Base-by-base conservation (phyloP, 2,113 vertebrate species). In the Desmodus rotundus region DNA sequence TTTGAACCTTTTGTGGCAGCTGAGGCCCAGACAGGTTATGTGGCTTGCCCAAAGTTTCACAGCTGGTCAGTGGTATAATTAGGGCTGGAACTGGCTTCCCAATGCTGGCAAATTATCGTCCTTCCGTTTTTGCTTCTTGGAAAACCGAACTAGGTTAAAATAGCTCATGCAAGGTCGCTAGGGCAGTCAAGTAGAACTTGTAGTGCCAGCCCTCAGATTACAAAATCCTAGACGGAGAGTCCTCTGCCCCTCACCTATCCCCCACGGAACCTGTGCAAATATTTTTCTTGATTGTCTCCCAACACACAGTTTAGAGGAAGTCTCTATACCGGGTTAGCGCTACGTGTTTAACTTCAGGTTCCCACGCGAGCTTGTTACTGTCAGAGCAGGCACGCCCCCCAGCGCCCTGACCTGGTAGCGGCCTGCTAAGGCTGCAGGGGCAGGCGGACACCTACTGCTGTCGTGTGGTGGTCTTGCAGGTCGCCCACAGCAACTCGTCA, bases 61-160 rank as follows among this genome's bases (percentile, higher is more conserved):
- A 91, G 83, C 63, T 36, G 74, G 33, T 36, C 26, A 74, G 47
- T n/a, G 43, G 58, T 12, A 89, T 17, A 16, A 7, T 28, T 11
- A 22, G 58, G 73, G 67, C 90, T 72, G 58, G n/a, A 86, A 45
- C 72, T 28, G n/a, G 73, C 65, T 82, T 93, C 56, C 52, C n/a
- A 67, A 26, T 15, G 14, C 85, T 45, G 36, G 61, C 20, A 52
- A 84, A 67, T 95, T 84, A 86, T 87, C 73, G 33, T 78, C 80
- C 74, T 95, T 87, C 73, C 4, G 0, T 54, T 93, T 94, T 47
- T 88, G 54, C 87, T 94, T 93, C 92, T 95, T 98, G 87, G 93
- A 95, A 96, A 95, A 92, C 67, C 1, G 1, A 93, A 77, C 80
- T 78, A 97, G 93, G 73, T 95, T 94, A 94, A 95, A 97, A 91